Evolutionary conservation across 2,888 invertebrate species (phyloP).

Genomic region (Erebia ligea): DNA sequence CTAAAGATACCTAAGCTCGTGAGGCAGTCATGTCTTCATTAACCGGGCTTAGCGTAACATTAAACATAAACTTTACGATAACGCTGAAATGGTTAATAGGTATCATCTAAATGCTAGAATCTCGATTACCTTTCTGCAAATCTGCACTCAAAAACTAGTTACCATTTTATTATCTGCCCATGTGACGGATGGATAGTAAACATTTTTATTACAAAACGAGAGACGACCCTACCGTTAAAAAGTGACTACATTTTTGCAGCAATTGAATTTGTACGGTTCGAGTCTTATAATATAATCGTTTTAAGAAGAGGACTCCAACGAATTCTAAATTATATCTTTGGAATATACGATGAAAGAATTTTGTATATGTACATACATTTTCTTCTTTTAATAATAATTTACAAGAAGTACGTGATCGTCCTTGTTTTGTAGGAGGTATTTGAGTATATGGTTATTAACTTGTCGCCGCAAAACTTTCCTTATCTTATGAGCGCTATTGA

Average conservation of each 20-base stretch:
- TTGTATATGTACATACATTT: not conserved
- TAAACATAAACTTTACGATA: not conserved
- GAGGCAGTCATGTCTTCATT: not conserved
- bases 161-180: conserved; percentile 36
- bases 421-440: not conserved
- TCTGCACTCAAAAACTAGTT: conserved; percentile 20
- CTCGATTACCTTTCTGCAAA: not conserved
- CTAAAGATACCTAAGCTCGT: not conserved
- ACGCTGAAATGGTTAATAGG: not conserved
- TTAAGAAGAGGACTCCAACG: conserved; percentile 17
- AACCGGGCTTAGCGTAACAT: not conserved
- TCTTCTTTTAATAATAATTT: conserved; percentile 7
- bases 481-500: conserved; percentile 11
- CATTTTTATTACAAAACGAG: conserved; percentile 38
- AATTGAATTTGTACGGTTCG: conserved; percentile 32
- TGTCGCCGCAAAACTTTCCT: conserved; percentile 8
- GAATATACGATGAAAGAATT: conserved; percentile 8
- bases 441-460: not conserved
- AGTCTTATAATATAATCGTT: conserved; percentile 24
- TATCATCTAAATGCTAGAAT: not conserved
- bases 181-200: conserved; percentile 42
- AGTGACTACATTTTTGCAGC: conserved; percentile 38
- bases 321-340: conserved; percentile 14
- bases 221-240: conserved; percentile 36
- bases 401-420: conserved; percentile 1